These are phyloP conservation scores for Prolemur simus DNA, from an alignment of 2,113 vertebrate genomes.

Conservation along the genomic window DNA sequence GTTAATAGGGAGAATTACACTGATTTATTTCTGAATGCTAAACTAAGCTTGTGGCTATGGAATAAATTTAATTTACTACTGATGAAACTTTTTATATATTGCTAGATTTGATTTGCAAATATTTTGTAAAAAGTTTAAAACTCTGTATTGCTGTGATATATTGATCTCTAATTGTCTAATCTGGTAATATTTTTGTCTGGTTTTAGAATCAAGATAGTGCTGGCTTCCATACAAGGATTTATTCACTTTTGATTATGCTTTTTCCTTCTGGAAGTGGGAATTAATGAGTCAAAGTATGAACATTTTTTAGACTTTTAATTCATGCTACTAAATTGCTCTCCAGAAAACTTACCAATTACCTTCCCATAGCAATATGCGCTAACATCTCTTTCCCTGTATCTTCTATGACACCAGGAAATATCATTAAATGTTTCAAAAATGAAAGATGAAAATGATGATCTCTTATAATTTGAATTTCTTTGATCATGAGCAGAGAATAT, in stretches of 20 bases:
- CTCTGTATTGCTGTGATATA: neutral
- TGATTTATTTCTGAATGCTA: neutral
- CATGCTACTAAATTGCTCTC: neutral
- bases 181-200: neutral
- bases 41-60: neutral
- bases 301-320: neutral
- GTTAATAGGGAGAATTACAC: neutral
- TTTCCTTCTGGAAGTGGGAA: neutral
- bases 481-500: neutral
- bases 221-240: neutral
- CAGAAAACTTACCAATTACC: neutral
- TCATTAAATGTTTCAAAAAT: neutral
- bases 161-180: neutral
- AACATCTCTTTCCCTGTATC: neutral
- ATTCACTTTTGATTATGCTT: neutral
- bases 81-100: neutral
- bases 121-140: neutral
- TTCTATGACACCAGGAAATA: neutral
- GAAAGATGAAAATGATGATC: neutral
- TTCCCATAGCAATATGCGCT: neutral
- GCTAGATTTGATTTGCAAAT: neutral
- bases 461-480: conserved; percentile 3
- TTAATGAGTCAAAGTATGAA: neutral
- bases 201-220: neutral
- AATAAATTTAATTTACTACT: neutral